A percentile compares a stretch with the other conserved stretches of the same genome.
phyloP scores from a whole-genome alignment of 2,797 vertebrate species.

The Phoxinus dragarum region DNA sequence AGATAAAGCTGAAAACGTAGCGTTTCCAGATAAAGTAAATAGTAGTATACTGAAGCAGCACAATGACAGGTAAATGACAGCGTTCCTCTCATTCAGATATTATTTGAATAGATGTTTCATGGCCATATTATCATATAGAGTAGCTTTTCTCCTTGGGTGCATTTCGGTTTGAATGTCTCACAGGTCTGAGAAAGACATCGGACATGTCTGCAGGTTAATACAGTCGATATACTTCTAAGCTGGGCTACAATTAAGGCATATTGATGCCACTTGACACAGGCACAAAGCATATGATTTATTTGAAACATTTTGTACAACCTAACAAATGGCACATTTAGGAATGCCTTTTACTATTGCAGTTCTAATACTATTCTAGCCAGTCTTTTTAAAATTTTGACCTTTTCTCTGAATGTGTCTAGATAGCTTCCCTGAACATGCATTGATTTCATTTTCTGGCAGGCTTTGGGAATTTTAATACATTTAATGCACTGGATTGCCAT shows the following conservation, averaged over 20 bases:
- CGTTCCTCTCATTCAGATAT: not conserved
- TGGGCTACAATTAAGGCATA: not conserved
- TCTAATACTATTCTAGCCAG: not conserved
- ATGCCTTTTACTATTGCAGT: constrained; percentile 14
- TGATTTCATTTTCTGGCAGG: constrained; percentile 19
- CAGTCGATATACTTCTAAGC: not conserved
- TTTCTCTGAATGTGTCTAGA: not conserved
- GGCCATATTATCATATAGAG: constrained; percentile 27
- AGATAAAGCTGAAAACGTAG: too few relatives aligned
- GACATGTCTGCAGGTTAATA: constrained; percentile 11
- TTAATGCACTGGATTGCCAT: constrained; percentile 40
- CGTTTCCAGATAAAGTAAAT: not conserved
- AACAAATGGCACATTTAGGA: not conserved
- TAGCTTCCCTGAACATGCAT: not conserved
- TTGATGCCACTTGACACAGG: constrained; percentile 34
- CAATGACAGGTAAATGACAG: not conserved
- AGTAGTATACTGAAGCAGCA: not conserved
- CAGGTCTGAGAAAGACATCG: not conserved
- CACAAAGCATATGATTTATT: constrained; percentile 18
- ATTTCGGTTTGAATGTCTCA: not conserved
- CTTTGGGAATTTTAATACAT: constrained; percentile 46
- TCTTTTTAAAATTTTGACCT: not conserved
- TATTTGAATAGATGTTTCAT: constrained; percentile 20
- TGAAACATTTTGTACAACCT: constrained; percentile 19
- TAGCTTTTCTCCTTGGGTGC: constrained; percentile 6